Conservation (phyloP, 2,888 invertebrate genomes). For the Hymenopus coronatus region DNA sequence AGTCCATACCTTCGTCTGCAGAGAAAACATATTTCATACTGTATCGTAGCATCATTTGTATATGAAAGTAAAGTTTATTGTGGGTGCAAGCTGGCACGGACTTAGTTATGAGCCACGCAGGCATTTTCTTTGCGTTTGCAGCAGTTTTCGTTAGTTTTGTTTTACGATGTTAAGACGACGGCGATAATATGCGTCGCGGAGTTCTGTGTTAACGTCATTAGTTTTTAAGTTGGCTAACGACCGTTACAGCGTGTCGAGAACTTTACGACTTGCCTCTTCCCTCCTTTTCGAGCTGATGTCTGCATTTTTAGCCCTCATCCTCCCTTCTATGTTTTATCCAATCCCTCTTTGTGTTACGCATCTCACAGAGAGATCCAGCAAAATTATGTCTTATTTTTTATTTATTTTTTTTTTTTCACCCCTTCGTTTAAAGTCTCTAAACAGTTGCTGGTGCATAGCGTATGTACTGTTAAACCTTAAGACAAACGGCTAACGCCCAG, state of each 20-base stretch:
- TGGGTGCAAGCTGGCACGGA: too few species aligned
- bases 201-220: not conserved
- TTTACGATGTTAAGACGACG: not conserved
- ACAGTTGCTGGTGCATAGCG: not conserved
- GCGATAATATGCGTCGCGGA: not conserved
- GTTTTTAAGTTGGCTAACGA: not conserved
- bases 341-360: not conserved
- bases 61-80: too few species aligned
- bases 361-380: not conserved
- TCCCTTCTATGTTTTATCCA: not conserved
- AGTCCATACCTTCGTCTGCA: too few species aligned
- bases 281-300: slow-evolving; percentile 1
- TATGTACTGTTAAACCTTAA: not conserved
- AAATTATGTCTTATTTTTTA: not conserved
- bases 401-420: not conserved
- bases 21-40: too few species aligned
- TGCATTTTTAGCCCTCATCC: slow-evolving; percentile 4
- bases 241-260: not conserved
- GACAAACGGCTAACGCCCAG: not conserved
- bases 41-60: too few species aligned
- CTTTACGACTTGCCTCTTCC: not conserved
- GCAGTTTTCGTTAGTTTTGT: not conserved
- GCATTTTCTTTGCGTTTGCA: too few species aligned
- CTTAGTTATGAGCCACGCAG: too few species aligned
- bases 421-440: not conserved